phyloP scores from a whole-genome alignment of 2,888 invertebrate genomes.

The Eulithis testata region DNA sequence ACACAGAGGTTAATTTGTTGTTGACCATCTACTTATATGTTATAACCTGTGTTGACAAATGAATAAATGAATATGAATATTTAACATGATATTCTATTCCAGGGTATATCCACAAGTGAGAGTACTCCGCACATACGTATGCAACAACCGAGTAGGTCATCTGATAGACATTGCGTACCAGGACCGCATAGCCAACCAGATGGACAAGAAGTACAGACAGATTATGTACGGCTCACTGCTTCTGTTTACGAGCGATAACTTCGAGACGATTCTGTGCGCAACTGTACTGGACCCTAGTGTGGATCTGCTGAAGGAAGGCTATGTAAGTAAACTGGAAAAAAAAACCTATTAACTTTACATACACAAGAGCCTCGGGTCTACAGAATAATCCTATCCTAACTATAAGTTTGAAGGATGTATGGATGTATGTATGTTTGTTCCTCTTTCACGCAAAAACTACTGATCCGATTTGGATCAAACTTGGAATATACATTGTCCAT shows the following conservation, averaged over 20 bases:
- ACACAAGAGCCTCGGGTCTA: too few species aligned
- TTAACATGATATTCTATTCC: slow-evolving; percentile 37
- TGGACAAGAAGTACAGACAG: slow-evolving; percentile 68
- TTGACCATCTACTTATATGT: too few species aligned
- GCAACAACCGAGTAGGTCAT: slow-evolving; percentile 73
- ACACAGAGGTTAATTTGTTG: too few species aligned
- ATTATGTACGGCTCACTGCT: slow-evolving; percentile 90
- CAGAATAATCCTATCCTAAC: too few species aligned
- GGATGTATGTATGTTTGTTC: too few species aligned
- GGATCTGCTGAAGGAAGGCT: slow-evolving; percentile 79
- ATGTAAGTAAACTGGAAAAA: slow-evolving; percentile 67
- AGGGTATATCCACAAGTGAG: slow-evolving; percentile 78
- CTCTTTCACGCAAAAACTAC: too few species aligned
- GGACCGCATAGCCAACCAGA: slow-evolving; percentile 50
- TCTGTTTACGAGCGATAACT: slow-evolving; percentile 88
- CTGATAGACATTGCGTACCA: slow-evolving; percentile 70
- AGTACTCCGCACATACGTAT: slow-evolving; percentile 68
- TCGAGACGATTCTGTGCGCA: slow-evolving; percentile 88
- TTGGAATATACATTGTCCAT: too few species aligned
- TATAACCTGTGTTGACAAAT: too few species aligned
- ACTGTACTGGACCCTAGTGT: slow-evolving; percentile 84
- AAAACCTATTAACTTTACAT: too few species aligned
- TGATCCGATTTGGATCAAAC: too few species aligned
- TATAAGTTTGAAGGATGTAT: too few species aligned
- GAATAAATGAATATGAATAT: too few species aligned